phyloP scores from a whole-genome alignment of 2,113 vertebrate species.

The Laticauda laticaudata region DNA sequence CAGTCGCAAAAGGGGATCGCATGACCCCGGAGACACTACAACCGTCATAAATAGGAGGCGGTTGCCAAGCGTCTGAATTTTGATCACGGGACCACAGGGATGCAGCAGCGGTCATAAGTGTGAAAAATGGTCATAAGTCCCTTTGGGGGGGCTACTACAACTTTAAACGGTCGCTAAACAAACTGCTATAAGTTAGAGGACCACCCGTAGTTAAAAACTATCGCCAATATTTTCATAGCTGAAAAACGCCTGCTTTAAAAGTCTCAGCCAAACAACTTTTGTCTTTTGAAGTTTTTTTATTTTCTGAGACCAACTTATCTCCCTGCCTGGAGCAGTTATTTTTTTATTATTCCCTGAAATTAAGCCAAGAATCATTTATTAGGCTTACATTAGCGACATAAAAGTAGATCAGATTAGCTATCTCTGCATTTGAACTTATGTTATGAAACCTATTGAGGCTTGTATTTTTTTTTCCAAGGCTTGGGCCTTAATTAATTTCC shows the following conservation, averaged over 20 bases:
- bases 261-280: background rate
- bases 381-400: conserved; percentile 55
- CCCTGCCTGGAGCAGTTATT: fast-evolving
- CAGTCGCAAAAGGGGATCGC: no score
- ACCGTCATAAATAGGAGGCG: background rate
- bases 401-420: conserved; percentile 61
- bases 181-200: background rate
- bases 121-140: background rate
- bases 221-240: background rate
- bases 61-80: background rate
- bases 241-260: background rate
- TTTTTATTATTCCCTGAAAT: background rate
- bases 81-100: background rate
- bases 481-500: conserved; percentile 54
- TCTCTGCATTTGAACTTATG: conserved; percentile 55
- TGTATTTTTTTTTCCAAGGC: conserved; percentile 9
- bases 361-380: conserved; percentile 40
- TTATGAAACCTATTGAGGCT: conserved; percentile 64
- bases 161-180: background rate
- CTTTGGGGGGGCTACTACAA: background rate
- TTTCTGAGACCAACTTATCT: conserved; percentile 11
- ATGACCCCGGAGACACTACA: background rate
- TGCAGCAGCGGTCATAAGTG: background rate
- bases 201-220: background rate
- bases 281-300: background rate